phyloP scores from a whole-genome alignment of 53 echinoderm and acorn worm species.

The Apostichopus leukothele region DNA sequence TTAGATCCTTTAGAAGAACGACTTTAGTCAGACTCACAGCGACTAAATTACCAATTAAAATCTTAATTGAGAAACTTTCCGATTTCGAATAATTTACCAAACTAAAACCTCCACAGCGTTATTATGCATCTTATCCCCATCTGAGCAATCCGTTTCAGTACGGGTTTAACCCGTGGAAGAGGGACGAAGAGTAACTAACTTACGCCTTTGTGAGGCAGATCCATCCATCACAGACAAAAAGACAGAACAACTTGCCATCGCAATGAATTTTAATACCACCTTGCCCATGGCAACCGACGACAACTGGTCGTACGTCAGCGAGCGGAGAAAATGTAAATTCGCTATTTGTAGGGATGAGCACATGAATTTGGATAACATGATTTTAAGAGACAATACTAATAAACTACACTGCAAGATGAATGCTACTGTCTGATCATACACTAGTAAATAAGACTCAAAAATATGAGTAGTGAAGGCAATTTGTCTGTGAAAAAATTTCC shows the following conservation, averaged over 20 bases:
- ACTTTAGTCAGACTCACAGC: background rate
- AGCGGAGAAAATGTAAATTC: background rate
- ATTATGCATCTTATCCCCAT: background rate
- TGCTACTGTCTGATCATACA: background rate
- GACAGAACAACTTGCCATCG: background rate
- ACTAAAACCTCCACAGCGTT: background rate
- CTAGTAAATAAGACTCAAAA: too few species aligned
- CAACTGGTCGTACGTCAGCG: constrained; percentile 29
- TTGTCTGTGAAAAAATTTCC: too few species aligned
- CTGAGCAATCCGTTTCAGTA: background rate
- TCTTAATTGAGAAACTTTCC: background rate
- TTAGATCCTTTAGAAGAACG: background rate
- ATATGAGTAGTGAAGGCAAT: too few species aligned
- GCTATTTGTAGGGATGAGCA: background rate
- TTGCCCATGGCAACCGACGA: constrained; percentile 33
- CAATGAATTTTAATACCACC: constrained; percentile 39
- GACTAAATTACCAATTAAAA: constrained; percentile 4
- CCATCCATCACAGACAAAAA: background rate
- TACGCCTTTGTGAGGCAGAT: background rate
- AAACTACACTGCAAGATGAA: background rate
- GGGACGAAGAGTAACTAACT: background rate
- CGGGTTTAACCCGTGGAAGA: background rate
- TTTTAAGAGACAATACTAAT: background rate
- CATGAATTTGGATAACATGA: constrained; percentile 10
- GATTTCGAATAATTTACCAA: background rate